These are phyloP conservation scores for Scaptomyza parva DNA, from an alignment of 2,888 invertebrate genomes.

Conservation along the genomic window DNA sequence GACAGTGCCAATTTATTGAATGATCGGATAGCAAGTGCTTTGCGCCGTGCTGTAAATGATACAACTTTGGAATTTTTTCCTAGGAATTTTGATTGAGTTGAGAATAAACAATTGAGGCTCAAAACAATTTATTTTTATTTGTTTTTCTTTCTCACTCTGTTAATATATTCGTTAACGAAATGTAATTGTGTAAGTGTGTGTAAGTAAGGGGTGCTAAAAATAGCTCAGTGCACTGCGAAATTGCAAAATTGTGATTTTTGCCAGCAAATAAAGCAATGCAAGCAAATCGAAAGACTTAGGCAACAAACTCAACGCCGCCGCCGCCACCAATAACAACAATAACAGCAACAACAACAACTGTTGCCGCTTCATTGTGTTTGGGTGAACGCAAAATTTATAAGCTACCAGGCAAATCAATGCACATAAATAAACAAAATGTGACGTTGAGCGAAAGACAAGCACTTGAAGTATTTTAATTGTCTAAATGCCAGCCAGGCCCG, in stretches of 20 bases:
- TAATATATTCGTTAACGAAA: slow-evolving; percentile 71
- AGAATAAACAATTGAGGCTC: slow-evolving; percentile 69
- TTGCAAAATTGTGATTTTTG: slow-evolving; percentile 31
- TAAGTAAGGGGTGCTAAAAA: slow-evolving; percentile 58
- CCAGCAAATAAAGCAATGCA: slow-evolving; percentile 71
- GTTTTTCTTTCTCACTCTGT: slow-evolving; percentile 46
- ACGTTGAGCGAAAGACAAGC: slow-evolving; percentile 78
- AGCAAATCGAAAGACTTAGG: slow-evolving; percentile 72
- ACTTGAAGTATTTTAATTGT: slow-evolving; percentile 83
- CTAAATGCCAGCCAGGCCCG: slow-evolving; percentile 76
- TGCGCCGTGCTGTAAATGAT: slow-evolving; percentile 76
- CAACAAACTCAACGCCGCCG: slow-evolving; percentile 52
- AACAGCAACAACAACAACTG: slow-evolving; percentile 22
- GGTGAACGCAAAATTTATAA: slow-evolving; percentile 73
- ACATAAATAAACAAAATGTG: slow-evolving; percentile 78
- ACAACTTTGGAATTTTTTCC: slow-evolving; percentile 70
- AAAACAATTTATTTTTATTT: slow-evolving; percentile 43
- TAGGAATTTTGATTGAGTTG: slow-evolving; percentile 78
- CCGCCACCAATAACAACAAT: slow-evolving; percentile 17
- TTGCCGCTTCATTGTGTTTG: slow-evolving; percentile 65
- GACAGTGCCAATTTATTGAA: slow-evolving; percentile 76
- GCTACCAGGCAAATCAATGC: slow-evolving; percentile 77
- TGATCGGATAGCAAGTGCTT: slow-evolving; percentile 58
- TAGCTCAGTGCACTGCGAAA: slow-evolving; percentile 45
- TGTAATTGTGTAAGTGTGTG: slow-evolving; percentile 75